Percentiles rank a stretch among this genome's conserved stretches.
These are phyloP conservation scores for Gavia stellata DNA, from an alignment of 2,113 vertebrate species.

Conservation along the genomic window DNA sequence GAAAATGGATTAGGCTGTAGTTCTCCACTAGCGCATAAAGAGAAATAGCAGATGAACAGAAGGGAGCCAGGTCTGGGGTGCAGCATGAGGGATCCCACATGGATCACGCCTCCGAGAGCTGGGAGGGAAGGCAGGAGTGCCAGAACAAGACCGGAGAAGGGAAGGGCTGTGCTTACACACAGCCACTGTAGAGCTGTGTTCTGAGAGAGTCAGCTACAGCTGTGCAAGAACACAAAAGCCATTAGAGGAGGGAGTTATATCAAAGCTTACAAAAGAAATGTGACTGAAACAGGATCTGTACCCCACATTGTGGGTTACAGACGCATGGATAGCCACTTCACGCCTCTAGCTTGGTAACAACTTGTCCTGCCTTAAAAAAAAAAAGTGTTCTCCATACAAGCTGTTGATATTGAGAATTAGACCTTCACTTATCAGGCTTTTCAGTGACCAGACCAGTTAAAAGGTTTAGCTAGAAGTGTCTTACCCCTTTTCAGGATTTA, in stretches of 20 bases:
- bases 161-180: not conserved
- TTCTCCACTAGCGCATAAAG: not conserved
- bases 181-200: not conserved
- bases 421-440: not conserved
- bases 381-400: not conserved
- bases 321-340: not conserved
- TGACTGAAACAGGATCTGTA: not conserved
- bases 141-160: no score
- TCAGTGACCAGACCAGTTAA: not conserved
- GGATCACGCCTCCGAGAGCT: not conserved
- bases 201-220: not conserved
- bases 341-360: not conserved
- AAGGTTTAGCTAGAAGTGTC: not conserved
- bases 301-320: not conserved
- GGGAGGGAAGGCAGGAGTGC: not conserved
- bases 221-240: not conserved
- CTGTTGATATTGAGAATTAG: not conserved
- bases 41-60: not conserved
- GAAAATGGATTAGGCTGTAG: not conserved
- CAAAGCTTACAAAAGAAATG: not conserved
- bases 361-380: not conserved
- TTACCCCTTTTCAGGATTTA: not conserved
- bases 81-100: not conserved
- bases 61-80: not conserved
- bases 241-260: not conserved